A percentile compares a stretch with the other conserved stretches of the same genome.
Conservation (phyloP, 1,140 invertebrate genomes). For the Phymorhynchus buccinoides region DNA sequence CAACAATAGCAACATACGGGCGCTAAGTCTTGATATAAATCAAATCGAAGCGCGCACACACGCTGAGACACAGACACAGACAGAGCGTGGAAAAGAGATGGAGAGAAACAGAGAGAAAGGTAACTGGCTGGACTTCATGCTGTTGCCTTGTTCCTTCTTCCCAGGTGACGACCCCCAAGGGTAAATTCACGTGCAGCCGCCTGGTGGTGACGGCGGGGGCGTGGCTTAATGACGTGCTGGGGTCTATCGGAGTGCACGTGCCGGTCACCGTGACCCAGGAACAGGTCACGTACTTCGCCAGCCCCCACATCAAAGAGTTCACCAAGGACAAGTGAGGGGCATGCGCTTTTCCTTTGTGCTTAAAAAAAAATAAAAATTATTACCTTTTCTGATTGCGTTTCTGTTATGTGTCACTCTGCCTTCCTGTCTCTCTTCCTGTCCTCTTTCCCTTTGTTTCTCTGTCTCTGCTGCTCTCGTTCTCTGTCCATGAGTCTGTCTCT, state of each 20-base stretch:
- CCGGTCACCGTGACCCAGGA: constrained; percentile 69
- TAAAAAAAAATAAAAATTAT: no score
- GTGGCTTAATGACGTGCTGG: constrained; percentile 68
- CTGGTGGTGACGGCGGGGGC: constrained; percentile 67
- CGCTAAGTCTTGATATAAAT: no score
- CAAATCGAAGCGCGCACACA: no score
- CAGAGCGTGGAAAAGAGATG: no score
- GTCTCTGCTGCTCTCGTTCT: no score
- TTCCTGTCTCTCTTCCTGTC: no score
- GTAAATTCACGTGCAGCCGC: constrained; percentile 59
- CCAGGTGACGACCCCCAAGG: constrained; percentile 63
- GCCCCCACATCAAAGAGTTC: constrained; percentile 68
- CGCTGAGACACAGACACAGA: no score
- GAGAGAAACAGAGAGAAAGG: no score
- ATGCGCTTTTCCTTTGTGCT: background rate
- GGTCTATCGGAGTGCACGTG: constrained; percentile 67
- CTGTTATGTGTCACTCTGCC: background rate
- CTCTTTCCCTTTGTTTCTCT: no score
- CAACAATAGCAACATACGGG: no score
- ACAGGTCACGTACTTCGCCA: constrained; percentile 70
- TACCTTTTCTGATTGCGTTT: background rate
- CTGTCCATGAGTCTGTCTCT: no score
- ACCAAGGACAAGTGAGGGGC: constrained; percentile 66
- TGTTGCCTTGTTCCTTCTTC: background rate
- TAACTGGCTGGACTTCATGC: no score